Percentiles rank a stretch among this genome's conserved stretches.
Conservation (phyloP, 2,888 invertebrate species). For the Halictus quadricinctus region DNA sequence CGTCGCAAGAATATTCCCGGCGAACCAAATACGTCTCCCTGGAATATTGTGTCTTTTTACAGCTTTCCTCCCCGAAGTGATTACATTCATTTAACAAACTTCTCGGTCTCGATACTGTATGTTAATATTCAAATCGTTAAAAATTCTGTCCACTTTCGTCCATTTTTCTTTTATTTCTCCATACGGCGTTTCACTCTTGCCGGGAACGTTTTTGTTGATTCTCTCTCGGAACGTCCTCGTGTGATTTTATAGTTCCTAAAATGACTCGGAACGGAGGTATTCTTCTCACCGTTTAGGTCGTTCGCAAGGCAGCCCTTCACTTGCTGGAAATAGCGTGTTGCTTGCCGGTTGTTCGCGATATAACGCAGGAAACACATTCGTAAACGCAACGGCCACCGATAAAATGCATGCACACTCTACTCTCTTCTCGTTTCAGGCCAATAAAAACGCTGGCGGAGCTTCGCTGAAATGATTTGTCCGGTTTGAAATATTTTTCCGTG, state of each 20-base stretch:
- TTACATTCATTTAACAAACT: neutral
- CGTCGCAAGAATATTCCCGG: neutral
- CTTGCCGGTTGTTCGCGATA: conserved; percentile 11
- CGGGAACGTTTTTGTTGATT: neutral
- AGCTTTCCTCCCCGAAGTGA: neutral
- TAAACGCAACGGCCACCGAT: conserved; percentile 4
- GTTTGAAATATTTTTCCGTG: neutral
- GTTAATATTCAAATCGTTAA: neutral
- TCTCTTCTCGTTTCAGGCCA: neutral
- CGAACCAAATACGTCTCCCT: neutral
- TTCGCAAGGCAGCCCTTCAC: neutral
- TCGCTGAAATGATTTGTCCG: neutral
- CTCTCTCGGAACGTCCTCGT: neutral
- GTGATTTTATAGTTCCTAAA: conserved; percentile 1
- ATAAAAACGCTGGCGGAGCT: neutral
- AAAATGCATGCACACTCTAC: neutral
- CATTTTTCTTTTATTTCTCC: neutral
- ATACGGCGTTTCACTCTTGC: neutral
- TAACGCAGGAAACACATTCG: conserved; percentile 1
- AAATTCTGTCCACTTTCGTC: neutral
- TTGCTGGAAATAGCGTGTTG: neutral
- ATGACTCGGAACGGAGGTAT: neutral
- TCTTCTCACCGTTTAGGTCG: conserved; percentile 10
- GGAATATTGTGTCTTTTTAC: neutral
- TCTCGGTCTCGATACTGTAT: neutral